Conservation (phyloP, 37 sponge, comb jelly and placozoan species). For the Ianthella basta region DNA sequence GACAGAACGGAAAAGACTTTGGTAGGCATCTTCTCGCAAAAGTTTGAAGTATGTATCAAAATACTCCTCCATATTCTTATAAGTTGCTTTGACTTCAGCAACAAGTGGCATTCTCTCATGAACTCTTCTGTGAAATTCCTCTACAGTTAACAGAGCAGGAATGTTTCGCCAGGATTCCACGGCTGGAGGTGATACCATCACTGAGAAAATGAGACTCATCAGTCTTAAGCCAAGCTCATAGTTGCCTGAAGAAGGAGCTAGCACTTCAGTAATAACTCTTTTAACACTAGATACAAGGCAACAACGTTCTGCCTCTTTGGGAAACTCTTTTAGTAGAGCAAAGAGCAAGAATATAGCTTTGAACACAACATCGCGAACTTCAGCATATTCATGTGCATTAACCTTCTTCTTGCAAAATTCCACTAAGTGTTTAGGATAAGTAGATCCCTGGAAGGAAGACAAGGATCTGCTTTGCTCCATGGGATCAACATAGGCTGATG, state of each 20-base stretch:
- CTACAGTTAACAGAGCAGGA: slow-evolving; percentile 14
- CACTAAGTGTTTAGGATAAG: no score
- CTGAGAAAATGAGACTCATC: background rate
- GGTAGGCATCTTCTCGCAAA: slow-evolving; percentile 11
- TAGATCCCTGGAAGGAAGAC: background rate
- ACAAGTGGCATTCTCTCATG: background rate
- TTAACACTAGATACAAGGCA: no score
- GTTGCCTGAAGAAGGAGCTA: background rate
- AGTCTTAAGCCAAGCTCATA: slow-evolving; percentile 3
- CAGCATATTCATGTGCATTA: background rate
- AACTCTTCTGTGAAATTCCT: slow-evolving; percentile 29
- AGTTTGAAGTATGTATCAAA: slow-evolving; percentile 22
- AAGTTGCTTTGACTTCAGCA: slow-evolving; percentile 1
- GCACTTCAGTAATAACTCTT: background rate
- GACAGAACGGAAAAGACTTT: background rate
- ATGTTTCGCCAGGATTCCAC: slow-evolving; percentile 24
- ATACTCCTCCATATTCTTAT: background rate
- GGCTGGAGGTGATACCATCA: background rate
- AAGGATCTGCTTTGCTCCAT: background rate
- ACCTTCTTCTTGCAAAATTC: no score
- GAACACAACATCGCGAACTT: background rate
- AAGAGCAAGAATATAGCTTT: background rate
- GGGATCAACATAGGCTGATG: background rate
- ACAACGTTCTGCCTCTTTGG: background rate
- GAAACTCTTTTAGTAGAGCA: slow-evolving; percentile 6